Conservation (phyloP, 2,113 vertebrate species). For the Oxyura jamaicensis region DNA sequence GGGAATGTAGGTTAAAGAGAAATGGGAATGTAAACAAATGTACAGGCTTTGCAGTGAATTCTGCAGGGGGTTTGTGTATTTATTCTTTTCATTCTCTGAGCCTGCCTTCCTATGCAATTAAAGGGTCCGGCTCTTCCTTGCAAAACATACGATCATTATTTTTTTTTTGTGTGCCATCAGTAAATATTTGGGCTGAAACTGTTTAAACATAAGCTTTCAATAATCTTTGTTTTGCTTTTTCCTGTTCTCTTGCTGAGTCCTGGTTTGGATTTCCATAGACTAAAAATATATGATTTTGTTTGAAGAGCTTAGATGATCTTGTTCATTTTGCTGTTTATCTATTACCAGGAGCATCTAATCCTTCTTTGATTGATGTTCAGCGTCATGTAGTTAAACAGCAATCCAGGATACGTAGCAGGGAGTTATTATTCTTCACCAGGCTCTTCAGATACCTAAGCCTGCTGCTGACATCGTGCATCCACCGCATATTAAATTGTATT, state of each 20-base stretch:
- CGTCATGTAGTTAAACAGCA: background rate
- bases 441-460: background rate
- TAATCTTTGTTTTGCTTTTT: conserved; percentile 45
- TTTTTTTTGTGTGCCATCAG: background rate
- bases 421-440: background rate
- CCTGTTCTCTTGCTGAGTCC: background rate
- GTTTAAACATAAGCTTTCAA: conserved; percentile 62
- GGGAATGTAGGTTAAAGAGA: conserved; percentile 65
- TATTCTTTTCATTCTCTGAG: conserved; percentile 7
- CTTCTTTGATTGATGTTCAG: background rate
- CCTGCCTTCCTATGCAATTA: conserved; percentile 21
- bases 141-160: background rate
- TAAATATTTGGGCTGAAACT: conserved; percentile 62
- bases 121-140: background rate
- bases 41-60: conserved; percentile 31
- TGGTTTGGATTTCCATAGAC: background rate
- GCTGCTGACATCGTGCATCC: background rate
- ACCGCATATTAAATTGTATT: background rate
- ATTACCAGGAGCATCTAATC: conserved; percentile 6
- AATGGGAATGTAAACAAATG: conserved; percentile 51
- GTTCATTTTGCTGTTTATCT: conserved; percentile 24
- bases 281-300: conserved; percentile 2
- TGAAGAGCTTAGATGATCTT: conserved; percentile 18
- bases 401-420: background rate
- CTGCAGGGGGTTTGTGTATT: conserved; percentile 30